Evolutionary conservation across 2,888 invertebrate species (phyloP), one percentile per base, ranked within the genome.

Genomic region (Habrosyne pyritoides): DNA sequence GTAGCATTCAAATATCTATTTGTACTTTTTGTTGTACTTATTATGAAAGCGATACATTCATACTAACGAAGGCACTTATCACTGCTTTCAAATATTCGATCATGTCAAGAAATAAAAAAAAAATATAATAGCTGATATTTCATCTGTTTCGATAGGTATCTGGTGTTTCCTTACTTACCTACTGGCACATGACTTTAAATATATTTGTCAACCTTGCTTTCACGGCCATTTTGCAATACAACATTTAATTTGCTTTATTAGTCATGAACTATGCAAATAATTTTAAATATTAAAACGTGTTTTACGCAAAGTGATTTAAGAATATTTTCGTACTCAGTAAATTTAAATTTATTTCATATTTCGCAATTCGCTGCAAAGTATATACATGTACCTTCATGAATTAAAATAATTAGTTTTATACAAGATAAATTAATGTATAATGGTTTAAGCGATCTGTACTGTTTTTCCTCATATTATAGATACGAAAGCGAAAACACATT

Each of bases 141-240:
- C 59, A 68, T 73, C 55, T 3, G 63, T 55, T 61, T 64, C 64
- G 64, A 60, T 55, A 60, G 54, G 21, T 60, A 28, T 48, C 53
- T 52, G 63, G 53, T 64, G 68, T 71, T 74, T 75, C 70, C 73
- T 73, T 69, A 62, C 8, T 42, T 42, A 18, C 42, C 42, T 14
- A 18, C 18, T 0, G 18, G 18, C 71, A 71, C 67, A 70, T 71
- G 72, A 61, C 56, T 60, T 61, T 50, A 56, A 52, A 60, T 58
- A 42, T 75, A 70, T 77, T 79, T 79, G 79, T 71, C 76, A 81
- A 79, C 84, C 85, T 85, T 80, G 83, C 55, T 28, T 59, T 71
- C 84, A 83, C 33, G 82, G 85, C 50, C 77, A 47, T 55, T 49
- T 22, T 21, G 47, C 36, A 57, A 59, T 53, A 42, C n/a, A 42